Evolutionary conservation across 2,888 invertebrate species (phyloP).

Genomic region (Callyntrura guangdongensis): DNA sequence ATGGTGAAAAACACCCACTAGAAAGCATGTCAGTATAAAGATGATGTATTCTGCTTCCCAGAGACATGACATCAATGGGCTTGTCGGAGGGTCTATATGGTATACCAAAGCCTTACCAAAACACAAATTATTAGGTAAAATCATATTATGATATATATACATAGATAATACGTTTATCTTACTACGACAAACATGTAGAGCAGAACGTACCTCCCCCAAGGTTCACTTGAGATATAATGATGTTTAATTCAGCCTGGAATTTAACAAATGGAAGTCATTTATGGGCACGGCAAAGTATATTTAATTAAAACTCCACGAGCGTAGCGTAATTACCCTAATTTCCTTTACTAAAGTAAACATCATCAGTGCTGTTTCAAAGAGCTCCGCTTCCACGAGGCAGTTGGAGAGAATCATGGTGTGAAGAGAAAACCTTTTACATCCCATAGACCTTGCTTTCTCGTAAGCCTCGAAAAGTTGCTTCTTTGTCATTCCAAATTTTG

Average conservation of each 20-base stretch:
- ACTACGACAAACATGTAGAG: background rate
- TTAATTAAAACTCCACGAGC: too few relatives aligned
- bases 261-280: background rate
- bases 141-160: background rate
- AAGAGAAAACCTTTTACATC: conserved; percentile 57
- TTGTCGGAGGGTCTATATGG: conserved; percentile 63
- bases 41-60: conserved; percentile 4
- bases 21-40: conserved; percentile 15
- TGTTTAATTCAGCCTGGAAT: conserved; percentile 31
- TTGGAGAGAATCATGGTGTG: conserved; percentile 75
- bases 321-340: conserved; percentile 37
- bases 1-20: background rate
- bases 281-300: background rate
- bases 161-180: background rate
- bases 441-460: conserved; percentile 8
- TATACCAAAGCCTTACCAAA: conserved; percentile 66
- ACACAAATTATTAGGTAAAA: background rate
- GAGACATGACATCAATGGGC: background rate
- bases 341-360: conserved; percentile 68
- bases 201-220: conserved; percentile 68
- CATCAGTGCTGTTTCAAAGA: conserved; percentile 52
- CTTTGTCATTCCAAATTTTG: conserved; percentile 71
- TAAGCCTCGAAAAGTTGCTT: conserved; percentile 54
- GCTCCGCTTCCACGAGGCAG: conserved; percentile 51
- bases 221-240: conserved; percentile 54